Evolutionary conservation across 2,797 vertebrate species (phyloP).

Genomic region (Tokudaia tokunoshimensis): DNA sequence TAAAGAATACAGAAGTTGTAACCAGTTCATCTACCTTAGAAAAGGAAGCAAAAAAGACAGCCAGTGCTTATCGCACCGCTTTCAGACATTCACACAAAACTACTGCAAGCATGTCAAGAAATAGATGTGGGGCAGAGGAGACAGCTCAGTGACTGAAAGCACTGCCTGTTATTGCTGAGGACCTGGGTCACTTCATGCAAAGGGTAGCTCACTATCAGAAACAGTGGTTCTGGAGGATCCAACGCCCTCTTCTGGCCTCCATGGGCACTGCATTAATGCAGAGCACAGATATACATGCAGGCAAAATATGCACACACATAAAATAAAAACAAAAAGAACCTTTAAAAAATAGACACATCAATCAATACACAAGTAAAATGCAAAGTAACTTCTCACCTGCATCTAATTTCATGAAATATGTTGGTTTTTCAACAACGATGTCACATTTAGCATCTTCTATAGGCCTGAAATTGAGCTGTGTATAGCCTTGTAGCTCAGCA

Average conservation of each 20-base stretch:
- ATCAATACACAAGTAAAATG: slow-evolving; percentile 33
- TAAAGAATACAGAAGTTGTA: neutral
- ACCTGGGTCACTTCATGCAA: neutral
- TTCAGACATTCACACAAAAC: neutral
- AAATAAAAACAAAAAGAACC: no score
- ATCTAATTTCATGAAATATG: slow-evolving; percentile 98
- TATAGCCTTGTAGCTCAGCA: slow-evolving; percentile 95
- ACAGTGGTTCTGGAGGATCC: no score
- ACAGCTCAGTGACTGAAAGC: neutral
- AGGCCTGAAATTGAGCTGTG: slow-evolving; percentile 92
- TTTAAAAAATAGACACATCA: neutral
- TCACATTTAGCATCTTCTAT: slow-evolving; percentile 93
- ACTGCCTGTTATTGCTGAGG: no score
- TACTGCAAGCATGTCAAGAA: neutral
- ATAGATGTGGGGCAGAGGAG: neutral
- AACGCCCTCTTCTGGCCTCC: neutral
- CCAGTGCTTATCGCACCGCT: neutral
- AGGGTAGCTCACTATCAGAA: neutral
- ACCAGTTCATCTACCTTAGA: slow-evolving; percentile 32
- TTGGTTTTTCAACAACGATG: slow-evolving; percentile 93
- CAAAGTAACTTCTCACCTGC: slow-evolving; percentile 90
- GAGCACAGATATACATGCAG: neutral
- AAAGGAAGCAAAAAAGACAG: slow-evolving; percentile 17
- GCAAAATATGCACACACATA: neutral
- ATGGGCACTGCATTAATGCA: neutral